Base-by-base conservation (phyloP, 2,113 vertebrate genomes). In the Grus americana region DNA sequence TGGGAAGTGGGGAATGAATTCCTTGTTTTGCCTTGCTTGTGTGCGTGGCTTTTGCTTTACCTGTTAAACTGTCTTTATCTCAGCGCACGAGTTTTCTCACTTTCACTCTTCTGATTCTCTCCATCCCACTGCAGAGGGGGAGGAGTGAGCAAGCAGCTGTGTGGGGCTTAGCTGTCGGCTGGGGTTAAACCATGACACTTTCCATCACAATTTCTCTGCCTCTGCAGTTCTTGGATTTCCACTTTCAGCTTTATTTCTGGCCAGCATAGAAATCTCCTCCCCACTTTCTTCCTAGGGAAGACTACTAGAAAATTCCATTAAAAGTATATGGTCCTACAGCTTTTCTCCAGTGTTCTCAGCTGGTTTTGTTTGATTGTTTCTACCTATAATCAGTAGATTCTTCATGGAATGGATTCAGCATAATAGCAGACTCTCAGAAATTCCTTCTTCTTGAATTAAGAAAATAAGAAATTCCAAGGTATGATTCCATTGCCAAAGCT, bases 361-460 rank as follows among this genome's bases (percentile, higher is more conserved):
- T 32, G 12, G 1, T 38, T 84, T 74, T 57, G 1, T 62, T 74
- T 47, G 8, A 54, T 61, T 62, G 32, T 96, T 89, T 95, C 40
- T 83, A 68, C 18, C 49, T 89, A 40, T 19, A 91, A 76, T 20
- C 30, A 78, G 10, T 59, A 74, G 30, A 86, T 88, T 30, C 34
- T 71, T 93, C 49, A 44, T 13, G 15, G 44, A 94, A 72, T 54
- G 10, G 22, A 78, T 42, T 92, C 68, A 83, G 10, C 7, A 50
- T 32, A 52, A 70, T 27, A 95, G 29, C 47, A 95, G 61, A 89
- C 32, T 68, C 66, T 70, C 36, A 91, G n/a, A 87, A 93, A 79
- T 82, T 87, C 7, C 1, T 91, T 7, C 83, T 90, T 92, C 42
- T 78, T 93, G 62, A 92, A 79, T 79, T 79, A 93, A 90, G 57